These are phyloP conservation scores for Zaprionus kolodkinae DNA, from an alignment of 1,140 invertebrate genomes.

Conservation along the genomic window DNA sequence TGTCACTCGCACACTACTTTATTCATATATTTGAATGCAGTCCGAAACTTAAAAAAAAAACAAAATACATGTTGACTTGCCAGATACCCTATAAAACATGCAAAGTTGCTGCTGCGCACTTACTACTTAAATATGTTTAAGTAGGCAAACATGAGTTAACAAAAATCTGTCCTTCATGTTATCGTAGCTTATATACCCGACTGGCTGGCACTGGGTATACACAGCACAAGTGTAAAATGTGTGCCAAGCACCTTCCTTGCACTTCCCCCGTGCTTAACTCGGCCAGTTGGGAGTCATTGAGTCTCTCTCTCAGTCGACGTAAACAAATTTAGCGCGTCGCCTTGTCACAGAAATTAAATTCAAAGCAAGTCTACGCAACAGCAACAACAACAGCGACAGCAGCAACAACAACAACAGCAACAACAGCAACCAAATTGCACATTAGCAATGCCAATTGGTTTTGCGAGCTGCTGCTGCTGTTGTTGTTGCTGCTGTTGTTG, in stretches of 20 bases:
- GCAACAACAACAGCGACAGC: constrained; percentile 42
- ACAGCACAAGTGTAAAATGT: constrained; percentile 55
- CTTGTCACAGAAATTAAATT: constrained; percentile 71
- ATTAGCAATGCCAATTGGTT: constrained; percentile 55
- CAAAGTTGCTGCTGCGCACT: background rate
- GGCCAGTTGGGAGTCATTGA: constrained; percentile 54
- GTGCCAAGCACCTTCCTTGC: constrained; percentile 41
- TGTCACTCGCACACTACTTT: constrained; percentile 40
- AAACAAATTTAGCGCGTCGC: constrained; percentile 74
- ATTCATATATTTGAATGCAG: constrained; percentile 43
- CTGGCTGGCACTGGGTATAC: background rate
- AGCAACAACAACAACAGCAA: constrained; percentile 43
- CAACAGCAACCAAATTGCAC: constrained; percentile 37
- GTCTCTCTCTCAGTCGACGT: constrained; percentile 58
- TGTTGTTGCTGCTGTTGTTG: constrained; percentile 29
- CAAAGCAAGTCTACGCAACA: constrained; percentile 54
- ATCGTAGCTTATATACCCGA: background rate
- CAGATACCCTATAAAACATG: background rate
- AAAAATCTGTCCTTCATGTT: too few relatives aligned
- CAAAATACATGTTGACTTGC: background rate
- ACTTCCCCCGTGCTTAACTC: constrained; percentile 10
- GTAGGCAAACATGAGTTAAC: too few relatives aligned
- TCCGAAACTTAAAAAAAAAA: constrained; percentile 18
- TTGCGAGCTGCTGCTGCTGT: constrained; percentile 13
- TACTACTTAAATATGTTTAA: background rate